Evolutionary conservation across 2,113 vertebrate species (phyloP), one percentile per base, ranked within the genome.

Genomic region (Mesocricetus auratus): DNA sequence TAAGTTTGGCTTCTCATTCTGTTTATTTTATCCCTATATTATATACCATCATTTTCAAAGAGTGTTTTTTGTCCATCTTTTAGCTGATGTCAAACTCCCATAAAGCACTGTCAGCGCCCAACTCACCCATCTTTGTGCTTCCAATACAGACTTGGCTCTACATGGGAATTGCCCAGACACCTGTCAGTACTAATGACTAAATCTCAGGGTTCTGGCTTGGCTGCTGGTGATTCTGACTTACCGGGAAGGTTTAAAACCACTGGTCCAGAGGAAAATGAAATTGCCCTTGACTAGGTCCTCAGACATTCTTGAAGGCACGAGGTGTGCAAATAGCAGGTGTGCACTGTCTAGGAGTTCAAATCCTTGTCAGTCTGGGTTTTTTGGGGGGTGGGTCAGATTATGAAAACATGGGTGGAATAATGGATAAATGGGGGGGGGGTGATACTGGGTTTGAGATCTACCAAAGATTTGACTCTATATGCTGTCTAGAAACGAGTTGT

Each of bases 241-340:
- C 56, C 91, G 42, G 66, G 47, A 47, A 89, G 10, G 91, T 86
- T 96, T 86, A 96, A 45, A 78, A 91, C 1, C 47, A 83, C 7
- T 78, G 24, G 26, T 88, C 24, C 96, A 83, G 86, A 68, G 69
- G 77, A 79, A 71, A 92, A 92, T 78, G 29, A 94, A 94, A 82
- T 56, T 91, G 31, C 29, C 77, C 4, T 94, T 68, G 78, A 3
- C 58, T 90, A 75, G 53, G 9, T 64, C n/a, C 19, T 15, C 79
- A 50, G 90, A 15, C 26, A 69, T 45, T 33, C 75, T 85, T 92
- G 42, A 87, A 68, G 22, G 2, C 6, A 1, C 21, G 13, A 16
- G 13, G 9, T 53, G 15, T 88, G 15, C 21, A 88, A 21, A 8
- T 31, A 45, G 26, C 68, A 64, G 56, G 45, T 22, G 31, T 58